A percentile compares a stretch with the other conserved stretches of the same genome.
Conservation (phyloP, 2,888 invertebrate species). For the Drosophila prostipennis region DNA sequence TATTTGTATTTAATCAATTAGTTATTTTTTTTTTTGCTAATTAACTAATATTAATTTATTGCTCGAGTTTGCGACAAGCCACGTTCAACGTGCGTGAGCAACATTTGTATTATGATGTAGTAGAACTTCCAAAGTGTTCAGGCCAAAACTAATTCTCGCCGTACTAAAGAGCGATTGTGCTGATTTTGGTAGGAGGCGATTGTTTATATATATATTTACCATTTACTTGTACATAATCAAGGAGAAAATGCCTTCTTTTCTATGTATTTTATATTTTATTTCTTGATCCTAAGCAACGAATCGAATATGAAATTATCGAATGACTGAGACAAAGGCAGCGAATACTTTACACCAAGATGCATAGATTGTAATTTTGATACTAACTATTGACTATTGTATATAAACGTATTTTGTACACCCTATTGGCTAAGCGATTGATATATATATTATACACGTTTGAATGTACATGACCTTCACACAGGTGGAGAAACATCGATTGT, state of each 20-base stretch:
- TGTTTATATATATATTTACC: slow-evolving; percentile 17
- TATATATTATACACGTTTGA: slow-evolving; percentile 3
- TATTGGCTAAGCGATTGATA: slow-evolving; percentile 6
- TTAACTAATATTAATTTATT: slow-evolving; percentile 31
- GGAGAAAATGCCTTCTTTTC: slow-evolving; percentile 5
- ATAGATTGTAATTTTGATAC: slow-evolving; percentile 48
- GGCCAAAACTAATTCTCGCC: slow-evolving; percentile 68
- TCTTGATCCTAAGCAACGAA: slow-evolving; percentile 31
- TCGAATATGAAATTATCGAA: slow-evolving; percentile 43
- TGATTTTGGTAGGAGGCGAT: background rate
- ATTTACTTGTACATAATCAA: slow-evolving; percentile 21
- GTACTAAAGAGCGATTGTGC: slow-evolving; percentile 8
- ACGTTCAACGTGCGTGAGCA: slow-evolving; percentile 21
- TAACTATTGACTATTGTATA: slow-evolving; percentile 34
- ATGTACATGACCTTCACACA: background rate
- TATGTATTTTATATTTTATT: slow-evolving; percentile 3
- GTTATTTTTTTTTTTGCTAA: slow-evolving; percentile 8
- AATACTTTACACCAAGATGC: slow-evolving; percentile 40
- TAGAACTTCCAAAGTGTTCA: slow-evolving; percentile 77
- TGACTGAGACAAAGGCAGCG: slow-evolving; percentile 51
- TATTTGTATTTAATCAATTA: slow-evolving; percentile 7
- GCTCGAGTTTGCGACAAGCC: slow-evolving; percentile 1
- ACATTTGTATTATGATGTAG: slow-evolving; percentile 48
- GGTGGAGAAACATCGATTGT: background rate
- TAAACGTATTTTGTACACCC: slow-evolving; percentile 26